These are phyloP conservation scores for Cheilosia vernalis DNA, from an alignment of 2,888 invertebrate genomes.

Conservation along the genomic window DNA sequence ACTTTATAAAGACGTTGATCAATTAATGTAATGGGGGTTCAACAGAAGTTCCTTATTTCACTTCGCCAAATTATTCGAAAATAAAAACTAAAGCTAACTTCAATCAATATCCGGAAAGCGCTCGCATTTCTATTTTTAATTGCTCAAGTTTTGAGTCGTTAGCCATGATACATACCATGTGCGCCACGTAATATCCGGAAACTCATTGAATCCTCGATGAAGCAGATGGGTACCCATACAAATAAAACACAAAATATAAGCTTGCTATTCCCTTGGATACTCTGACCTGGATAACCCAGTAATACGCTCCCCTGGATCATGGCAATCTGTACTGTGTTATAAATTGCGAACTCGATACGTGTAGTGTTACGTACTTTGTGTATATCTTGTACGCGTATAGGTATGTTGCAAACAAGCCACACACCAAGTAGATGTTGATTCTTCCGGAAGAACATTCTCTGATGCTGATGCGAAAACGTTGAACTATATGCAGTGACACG, in stretches of 20 bases:
- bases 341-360: too few relatives aligned
- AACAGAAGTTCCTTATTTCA: too few relatives aligned
- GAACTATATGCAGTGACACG: constrained; percentile 46
- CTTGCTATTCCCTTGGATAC: constrained; percentile 9
- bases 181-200: neutral
- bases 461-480: constrained; percentile 54
- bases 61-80: too few relatives aligned
- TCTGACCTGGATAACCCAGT: constrained; percentile 48
- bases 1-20: too few relatives aligned
- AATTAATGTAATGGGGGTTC: too few relatives aligned
- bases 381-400: too few relatives aligned
- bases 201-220: too few relatives aligned
- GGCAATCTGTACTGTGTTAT: too few relatives aligned
- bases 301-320: constrained; percentile 9
- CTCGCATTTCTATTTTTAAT: constrained; percentile 34
- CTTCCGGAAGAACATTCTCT: constrained; percentile 50
- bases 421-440: constrained; percentile 36
- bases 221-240: too few relatives aligned
- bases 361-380: too few relatives aligned
- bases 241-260: neutral
- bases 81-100: too few relatives aligned
- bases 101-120: too few relatives aligned
- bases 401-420: neutral
- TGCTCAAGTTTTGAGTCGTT: constrained; percentile 33
- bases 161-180: constrained; percentile 8